Percentiles rank a stretch among this genome's conserved stretches.
Conservation (phyloP, 2,113 vertebrate species). For the Pseudopodoces humilis region DNA sequence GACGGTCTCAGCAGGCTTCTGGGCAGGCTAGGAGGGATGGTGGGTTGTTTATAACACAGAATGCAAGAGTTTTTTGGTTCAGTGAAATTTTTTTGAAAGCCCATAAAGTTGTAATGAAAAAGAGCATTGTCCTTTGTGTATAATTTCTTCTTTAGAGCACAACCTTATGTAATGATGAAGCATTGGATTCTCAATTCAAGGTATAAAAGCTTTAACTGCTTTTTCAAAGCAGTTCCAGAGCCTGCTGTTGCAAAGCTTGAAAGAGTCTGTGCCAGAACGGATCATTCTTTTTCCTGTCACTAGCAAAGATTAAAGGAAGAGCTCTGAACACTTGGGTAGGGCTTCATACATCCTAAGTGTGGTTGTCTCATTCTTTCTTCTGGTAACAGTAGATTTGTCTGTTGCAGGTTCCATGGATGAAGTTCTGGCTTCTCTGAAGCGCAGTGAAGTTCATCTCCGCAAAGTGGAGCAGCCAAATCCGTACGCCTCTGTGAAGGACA, state of each 20-base stretch:
- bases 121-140: slow-evolving; percentile 3
- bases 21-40: not conserved
- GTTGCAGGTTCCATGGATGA: slow-evolving; percentile 90
- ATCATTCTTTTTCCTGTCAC: not conserved
- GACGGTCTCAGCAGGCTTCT: slow-evolving; percentile 35
- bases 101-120: slow-evolving; percentile 36
- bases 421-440: slow-evolving; percentile 89
- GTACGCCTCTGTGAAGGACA: slow-evolving; percentile 67
- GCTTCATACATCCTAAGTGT: not conserved
- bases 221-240: not conserved
- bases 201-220: not conserved
- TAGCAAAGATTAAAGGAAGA: not conserved
- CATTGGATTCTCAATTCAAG: not conserved
- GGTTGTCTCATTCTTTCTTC: not conserved
- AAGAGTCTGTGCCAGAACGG: not conserved
- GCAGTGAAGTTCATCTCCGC: slow-evolving; percentile 73
- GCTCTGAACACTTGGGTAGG: not conserved
- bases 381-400: not conserved
- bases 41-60: not conserved
- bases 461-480: slow-evolving; percentile 47
- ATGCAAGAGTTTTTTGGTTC: slow-evolving; percentile 2
- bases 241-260: not conserved
- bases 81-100: slow-evolving; percentile 10
- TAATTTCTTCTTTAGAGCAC: slow-evolving; percentile 7
- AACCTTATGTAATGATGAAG: not conserved